Percentiles rank a stretch among this genome's conserved stretches.
phyloP scores from a whole-genome alignment of 2,888 invertebrate species.

The Lamproptera curius region DNA sequence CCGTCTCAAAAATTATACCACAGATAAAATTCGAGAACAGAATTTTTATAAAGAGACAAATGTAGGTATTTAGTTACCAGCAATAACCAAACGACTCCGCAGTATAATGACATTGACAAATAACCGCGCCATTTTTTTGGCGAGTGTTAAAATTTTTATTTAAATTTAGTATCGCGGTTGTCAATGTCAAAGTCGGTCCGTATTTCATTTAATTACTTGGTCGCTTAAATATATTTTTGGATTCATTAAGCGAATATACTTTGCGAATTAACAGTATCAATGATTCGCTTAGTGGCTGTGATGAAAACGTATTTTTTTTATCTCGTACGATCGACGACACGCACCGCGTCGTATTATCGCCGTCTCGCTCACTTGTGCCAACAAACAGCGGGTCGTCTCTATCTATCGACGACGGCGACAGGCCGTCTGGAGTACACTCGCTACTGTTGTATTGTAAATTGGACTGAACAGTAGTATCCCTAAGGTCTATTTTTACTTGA shows the following conservation, averaged over 20 bases:
- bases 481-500: constrained; percentile 62
- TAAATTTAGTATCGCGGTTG: no score
- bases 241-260: background rate
- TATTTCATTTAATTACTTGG: no score
- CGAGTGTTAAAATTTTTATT: no score
- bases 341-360: constrained; percentile 32
- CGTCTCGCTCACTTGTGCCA: constrained; percentile 49
- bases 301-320: constrained; percentile 6
- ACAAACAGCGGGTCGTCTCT: constrained; percentile 48
- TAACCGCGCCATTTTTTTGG: background rate
- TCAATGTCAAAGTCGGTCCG: no score
- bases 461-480: constrained; percentile 67
- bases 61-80: no score
- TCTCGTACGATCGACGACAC: constrained; percentile 13
- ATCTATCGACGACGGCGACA: constrained; percentile 68
- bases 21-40: no score
- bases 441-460: constrained; percentile 60
- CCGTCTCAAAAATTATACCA: no score
- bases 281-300: background rate
- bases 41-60: no score
- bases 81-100: no score
- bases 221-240: no score
- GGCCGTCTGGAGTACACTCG: constrained; percentile 70
- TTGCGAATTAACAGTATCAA: background rate
- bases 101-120: background rate